Conservation (phyloP, 2,888 invertebrate species). For the Aproaerema taeniolella region DNA sequence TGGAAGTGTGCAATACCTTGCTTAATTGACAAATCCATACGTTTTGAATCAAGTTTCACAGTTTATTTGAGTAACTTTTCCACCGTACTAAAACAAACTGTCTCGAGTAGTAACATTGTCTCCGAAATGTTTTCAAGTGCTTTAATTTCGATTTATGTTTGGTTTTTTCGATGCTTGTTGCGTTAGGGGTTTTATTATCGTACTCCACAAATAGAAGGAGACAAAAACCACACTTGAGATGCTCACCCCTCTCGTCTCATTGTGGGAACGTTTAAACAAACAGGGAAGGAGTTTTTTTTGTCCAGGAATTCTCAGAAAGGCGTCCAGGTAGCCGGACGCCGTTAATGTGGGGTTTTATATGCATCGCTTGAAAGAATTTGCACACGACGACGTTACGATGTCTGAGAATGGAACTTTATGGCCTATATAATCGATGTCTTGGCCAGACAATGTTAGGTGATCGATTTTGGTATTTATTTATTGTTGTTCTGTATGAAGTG, state of each 20-base stretch:
- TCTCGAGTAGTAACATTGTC: conserved; percentile 2
- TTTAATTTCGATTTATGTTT: no score
- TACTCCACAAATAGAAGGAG: conserved; percentile 60
- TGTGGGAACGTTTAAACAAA: conserved; percentile 66
- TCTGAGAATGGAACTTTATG: conserved; percentile 8
- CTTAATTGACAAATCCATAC: background rate
- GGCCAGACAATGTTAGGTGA: no score
- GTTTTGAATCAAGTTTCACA: background rate
- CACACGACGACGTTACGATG: conserved; percentile 15
- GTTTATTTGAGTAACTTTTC: no score
- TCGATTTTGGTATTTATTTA: no score
- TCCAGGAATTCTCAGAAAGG: conserved; percentile 49
- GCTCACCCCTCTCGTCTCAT: conserved; percentile 57
- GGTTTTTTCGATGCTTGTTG: conserved; percentile 28
- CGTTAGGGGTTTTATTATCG: conserved; percentile 55
- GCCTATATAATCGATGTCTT: conserved; percentile 2
- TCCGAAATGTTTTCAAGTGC: no score
- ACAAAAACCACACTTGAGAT: conserved; percentile 71
- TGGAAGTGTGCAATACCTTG: background rate
- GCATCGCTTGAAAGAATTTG: conserved; percentile 30
- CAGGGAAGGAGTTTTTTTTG: conserved; percentile 55
- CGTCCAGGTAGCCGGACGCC: conserved; percentile 55
- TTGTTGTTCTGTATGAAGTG: no score
- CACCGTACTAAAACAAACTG: no score
- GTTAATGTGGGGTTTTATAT: conserved; percentile 47